Percentiles rank a stretch among this genome's conserved stretches.
Conservation (phyloP, 2,888 invertebrate species). For the Maniola hyperantus region DNA sequence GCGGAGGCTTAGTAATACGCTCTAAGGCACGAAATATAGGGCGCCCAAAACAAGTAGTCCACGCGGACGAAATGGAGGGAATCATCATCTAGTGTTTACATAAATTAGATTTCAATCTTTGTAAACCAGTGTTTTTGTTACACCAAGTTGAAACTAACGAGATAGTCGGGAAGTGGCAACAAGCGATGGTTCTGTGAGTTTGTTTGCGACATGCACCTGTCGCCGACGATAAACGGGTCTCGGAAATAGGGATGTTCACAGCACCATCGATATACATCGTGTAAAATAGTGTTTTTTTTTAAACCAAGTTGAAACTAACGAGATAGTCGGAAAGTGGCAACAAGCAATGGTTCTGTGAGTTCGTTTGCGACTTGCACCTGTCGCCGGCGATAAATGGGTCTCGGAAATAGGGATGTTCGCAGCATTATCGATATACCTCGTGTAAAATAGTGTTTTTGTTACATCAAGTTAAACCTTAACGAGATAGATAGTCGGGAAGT, state of each 20-base stretch:
- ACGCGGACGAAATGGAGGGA: too few species aligned
- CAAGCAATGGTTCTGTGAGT: too few species aligned
- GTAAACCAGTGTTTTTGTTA: slow-evolving; percentile 12
- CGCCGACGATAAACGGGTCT: slow-evolving; percentile 28
- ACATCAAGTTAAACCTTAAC: neutral
- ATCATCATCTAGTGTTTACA: neutral
- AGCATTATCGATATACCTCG: neutral
- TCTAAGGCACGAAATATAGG: too few species aligned
- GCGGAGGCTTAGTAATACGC: too few species aligned
- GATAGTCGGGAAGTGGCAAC: slow-evolving; percentile 24
- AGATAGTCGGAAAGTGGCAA: too few species aligned
- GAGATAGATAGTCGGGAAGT: too few species aligned
- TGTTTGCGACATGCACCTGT: slow-evolving; percentile 34
- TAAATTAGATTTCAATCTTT: neutral
- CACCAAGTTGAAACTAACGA: slow-evolving; percentile 19
- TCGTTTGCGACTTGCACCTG: slow-evolving; percentile 31
- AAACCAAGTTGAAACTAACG: neutral
- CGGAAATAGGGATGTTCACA: slow-evolving; percentile 16
- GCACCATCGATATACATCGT: neutral
- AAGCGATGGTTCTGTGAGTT: slow-evolving; percentile 24
- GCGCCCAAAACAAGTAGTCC: too few species aligned
- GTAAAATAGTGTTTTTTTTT: too few species aligned
- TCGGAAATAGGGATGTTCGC: slow-evolving; percentile 17
- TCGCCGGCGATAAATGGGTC: slow-evolving; percentile 30
- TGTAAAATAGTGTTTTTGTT: too few species aligned